Conservation (phyloP, 2,888 invertebrate genomes). For the Lordiphosa andalusiaca region DNA sequence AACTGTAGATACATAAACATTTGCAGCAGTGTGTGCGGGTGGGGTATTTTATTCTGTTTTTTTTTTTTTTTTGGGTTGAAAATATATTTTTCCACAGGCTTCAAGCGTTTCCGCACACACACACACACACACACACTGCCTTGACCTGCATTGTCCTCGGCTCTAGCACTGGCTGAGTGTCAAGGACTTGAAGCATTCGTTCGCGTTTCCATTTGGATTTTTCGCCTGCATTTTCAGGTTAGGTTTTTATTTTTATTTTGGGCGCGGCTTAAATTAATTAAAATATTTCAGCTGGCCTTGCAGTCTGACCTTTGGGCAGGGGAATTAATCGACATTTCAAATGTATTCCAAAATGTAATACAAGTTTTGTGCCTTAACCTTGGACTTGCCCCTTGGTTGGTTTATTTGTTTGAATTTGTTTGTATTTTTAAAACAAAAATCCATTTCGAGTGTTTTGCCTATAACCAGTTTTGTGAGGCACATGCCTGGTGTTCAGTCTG, state of each 20-base stretch:
- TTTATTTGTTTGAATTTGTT: slow-evolving; percentile 26
- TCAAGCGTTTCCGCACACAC: slow-evolving; percentile 25
- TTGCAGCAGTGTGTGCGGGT: slow-evolving; percentile 28
- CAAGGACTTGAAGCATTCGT: slow-evolving; percentile 53
- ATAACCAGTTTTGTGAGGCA: slow-evolving; percentile 60
- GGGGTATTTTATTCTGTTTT: slow-evolving; percentile 21
- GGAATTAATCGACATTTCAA: not conserved
- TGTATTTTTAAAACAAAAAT: slow-evolving; percentile 13
- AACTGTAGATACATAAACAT: slow-evolving; percentile 26
- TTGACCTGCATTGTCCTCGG: slow-evolving; percentile 54
- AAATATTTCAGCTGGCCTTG: slow-evolving; percentile 49
- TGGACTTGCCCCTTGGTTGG: slow-evolving; percentile 54
- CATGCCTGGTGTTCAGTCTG: slow-evolving; percentile 19
- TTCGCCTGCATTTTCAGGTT: slow-evolving; percentile 40
- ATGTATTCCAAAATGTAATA: not conserved
- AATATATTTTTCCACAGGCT: slow-evolving; percentile 3
- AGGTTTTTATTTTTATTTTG: slow-evolving; percentile 36
- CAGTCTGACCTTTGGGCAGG: slow-evolving; percentile 52
- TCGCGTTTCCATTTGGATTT: slow-evolving; percentile 27
- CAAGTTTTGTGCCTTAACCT: slow-evolving; percentile 45
- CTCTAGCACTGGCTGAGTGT: slow-evolving; percentile 41
- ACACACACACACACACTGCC: slow-evolving; percentile 24
- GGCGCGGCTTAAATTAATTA: slow-evolving; percentile 62
- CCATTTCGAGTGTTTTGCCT: slow-evolving; percentile 33
- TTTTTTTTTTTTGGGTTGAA: slow-evolving; percentile 8